A percentile compares a stretch with the other conserved stretches of the same genome.
Conservation (phyloP, 1,140 invertebrate species). For the Parasteatoda tepidariorum region DNA sequence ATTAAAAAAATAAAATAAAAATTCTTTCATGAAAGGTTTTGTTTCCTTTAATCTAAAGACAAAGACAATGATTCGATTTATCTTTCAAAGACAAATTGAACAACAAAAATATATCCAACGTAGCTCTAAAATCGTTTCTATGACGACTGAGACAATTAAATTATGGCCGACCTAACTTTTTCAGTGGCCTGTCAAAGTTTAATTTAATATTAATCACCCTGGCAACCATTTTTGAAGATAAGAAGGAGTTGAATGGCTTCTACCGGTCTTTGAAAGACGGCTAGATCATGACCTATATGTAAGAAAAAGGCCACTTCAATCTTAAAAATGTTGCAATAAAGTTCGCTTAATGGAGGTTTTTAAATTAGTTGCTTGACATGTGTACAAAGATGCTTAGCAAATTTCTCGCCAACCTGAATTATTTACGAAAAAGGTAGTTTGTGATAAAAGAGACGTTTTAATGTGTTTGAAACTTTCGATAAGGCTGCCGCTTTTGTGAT, state of each 20-base stretch:
- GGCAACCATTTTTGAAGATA: conserved; percentile 30
- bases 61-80: not conserved
- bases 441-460: not conserved
- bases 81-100: not conserved
- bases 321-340: conserved; percentile 13
- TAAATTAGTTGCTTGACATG: conserved; percentile 27
- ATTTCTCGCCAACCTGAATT: not conserved
- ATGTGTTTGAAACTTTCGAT: too few relatives aligned
- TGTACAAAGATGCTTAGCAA: conserved; percentile 41
- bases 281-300: not conserved
- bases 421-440: not conserved
- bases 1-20: not conserved
- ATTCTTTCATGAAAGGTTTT: not conserved
- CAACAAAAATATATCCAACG: not conserved
- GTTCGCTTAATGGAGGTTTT: conserved; percentile 10
- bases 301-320: not conserved
- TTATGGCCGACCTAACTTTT: conserved; percentile 29
- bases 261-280: not conserved
- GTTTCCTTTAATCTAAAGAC: not conserved
- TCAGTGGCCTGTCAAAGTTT: conserved; percentile 51
- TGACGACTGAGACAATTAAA: conserved; percentile 35
- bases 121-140: not conserved
- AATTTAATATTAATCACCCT: conserved; percentile 52
- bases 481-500: too few relatives aligned
- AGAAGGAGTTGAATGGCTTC: conserved; percentile 11